Evolutionary conservation across 2,888 invertebrate species (phyloP), one percentile per base, ranked within the genome.

Genomic region (Leucophora obtusa): DNA sequence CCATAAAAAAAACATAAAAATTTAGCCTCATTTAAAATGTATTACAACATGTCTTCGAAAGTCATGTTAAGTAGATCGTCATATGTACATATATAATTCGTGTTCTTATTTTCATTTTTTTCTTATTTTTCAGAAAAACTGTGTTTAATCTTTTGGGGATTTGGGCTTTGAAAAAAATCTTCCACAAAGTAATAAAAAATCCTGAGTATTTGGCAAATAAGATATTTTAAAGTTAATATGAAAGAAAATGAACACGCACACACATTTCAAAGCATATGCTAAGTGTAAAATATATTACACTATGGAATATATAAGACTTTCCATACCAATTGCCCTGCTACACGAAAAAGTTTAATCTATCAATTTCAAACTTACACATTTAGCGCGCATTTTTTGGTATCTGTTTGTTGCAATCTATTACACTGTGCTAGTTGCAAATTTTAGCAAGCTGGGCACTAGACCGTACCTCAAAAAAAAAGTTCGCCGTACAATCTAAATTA

Each of bases 11-110:
- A 11, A 38, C 38, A 38, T 38, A 11, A 0, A n/a, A 47, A 24
- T 60, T 1, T 47, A 24, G 60, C n/a, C 60, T 47, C 60, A 60
- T 60, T 60, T 60, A 43, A 60, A 60, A 60, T 47, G 47, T 60
- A 60, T 60, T 60, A 60, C 47, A 24, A 47, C 11, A 21, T 47
- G 43, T 43, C 43, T 60, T 47, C 24, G 21, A 60, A 60, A 35
- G 21, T 8, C 21, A 21, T 21, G 2, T n/a, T n/a, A n/a, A n/a
- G 5, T 24, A 38, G 11, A 38, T 21, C 11, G 10, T 6, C 5
- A 28, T 28, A 21, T 21, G 4, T 21, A 21, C 2, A 21, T 21
- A 21, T 21, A 7, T 28, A 6, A 28, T 3, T 7, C 11, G 4
- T 21, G 0, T 18, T 21, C 21, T 9, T 21, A 21, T 14, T 38